Conservation (phyloP, 2,113 vertebrate genomes). For the Garra rufa region DNA sequence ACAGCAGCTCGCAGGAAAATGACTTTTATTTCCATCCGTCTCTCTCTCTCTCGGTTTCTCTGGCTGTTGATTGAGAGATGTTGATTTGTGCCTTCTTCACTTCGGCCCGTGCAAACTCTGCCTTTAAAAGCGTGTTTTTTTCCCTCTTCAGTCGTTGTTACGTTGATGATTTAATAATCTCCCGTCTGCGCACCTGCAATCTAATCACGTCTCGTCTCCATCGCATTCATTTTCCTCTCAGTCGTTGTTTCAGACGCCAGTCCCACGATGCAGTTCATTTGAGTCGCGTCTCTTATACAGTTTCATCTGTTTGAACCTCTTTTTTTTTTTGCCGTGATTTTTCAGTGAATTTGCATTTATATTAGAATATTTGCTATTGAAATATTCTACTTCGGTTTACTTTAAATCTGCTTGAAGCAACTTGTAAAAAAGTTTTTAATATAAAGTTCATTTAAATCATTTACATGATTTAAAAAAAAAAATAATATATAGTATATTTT, state of each 20-base stretch:
- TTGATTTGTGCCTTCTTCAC: neutral
- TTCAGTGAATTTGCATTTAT: neutral
- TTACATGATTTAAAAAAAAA: too few relatives aligned
- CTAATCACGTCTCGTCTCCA: neutral
- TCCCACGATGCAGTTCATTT: neutral
- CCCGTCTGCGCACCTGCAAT: neutral
- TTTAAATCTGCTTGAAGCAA: too few relatives aligned
- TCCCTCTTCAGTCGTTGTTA: neutral
- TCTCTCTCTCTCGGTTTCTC: neutral
- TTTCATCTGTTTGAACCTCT: neutral
- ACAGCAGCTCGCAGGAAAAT: slow-evolving; percentile 62
- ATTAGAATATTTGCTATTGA: too few relatives aligned
- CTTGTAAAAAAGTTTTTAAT: too few relatives aligned
- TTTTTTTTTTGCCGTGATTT: neutral
- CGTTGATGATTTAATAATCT: neutral
- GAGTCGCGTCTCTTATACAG: neutral
- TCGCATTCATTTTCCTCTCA: neutral
- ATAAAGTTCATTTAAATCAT: too few relatives aligned
- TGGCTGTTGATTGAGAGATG: slow-evolving; percentile 5
- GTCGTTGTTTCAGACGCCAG: neutral
- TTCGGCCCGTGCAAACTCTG: neutral
- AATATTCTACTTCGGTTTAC: too few relatives aligned
- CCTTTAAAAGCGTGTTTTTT: neutral
- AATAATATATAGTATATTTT: too few relatives aligned
- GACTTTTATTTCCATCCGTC: slow-evolving; percentile 58